Evolutionary conservation across 2,797 vertebrate genomes (phyloP).

Genomic region (Cynopterus sphinx): DNA sequence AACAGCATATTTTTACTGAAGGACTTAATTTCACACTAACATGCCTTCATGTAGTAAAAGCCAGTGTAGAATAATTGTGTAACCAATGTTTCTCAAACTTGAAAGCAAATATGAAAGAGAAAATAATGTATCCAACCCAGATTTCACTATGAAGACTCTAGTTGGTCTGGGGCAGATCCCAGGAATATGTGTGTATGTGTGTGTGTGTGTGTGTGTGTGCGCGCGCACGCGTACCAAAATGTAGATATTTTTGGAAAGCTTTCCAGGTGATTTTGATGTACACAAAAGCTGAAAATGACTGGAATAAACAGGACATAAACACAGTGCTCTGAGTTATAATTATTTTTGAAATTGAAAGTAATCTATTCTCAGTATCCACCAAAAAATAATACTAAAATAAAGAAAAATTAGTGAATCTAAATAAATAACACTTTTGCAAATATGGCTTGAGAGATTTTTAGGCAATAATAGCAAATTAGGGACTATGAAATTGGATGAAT

Average conservation of each 20-base stretch:
- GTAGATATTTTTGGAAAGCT: neutral
- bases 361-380: neutral
- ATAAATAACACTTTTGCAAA: neutral
- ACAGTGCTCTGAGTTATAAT: neutral
- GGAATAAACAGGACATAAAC: neutral
- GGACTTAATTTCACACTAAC: neutral
- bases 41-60: neutral
- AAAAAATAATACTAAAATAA: neutral
- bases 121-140: neutral
- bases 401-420: neutral
- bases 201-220: too few relatives aligned
- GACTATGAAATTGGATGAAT: neutral
- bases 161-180: neutral
- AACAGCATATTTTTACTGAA: neutral
- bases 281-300: neutral
- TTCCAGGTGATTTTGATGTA: neutral
- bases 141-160: neutral
- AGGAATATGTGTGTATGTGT: neutral
- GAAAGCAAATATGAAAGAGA: neutral
- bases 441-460: neutral
- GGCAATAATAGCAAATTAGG: neutral
- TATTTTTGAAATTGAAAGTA: neutral
- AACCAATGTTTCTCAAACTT: neutral
- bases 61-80: neutral
- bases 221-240: neutral